Evolutionary conservation across 2,888 invertebrate species (phyloP).

Genomic region (Lasiommata megera): DNA sequence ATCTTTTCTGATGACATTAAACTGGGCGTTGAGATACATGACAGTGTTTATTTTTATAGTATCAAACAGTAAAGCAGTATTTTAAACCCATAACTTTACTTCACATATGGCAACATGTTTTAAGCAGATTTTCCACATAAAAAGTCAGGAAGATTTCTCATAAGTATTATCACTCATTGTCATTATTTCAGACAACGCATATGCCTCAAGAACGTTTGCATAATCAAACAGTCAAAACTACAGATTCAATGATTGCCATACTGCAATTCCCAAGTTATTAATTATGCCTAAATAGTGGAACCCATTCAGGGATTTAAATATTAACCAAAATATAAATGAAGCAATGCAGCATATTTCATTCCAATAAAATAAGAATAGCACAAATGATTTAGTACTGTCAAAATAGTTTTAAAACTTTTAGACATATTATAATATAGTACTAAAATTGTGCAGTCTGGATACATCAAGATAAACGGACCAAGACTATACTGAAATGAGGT

Average conservation of each 20-base stretch:
- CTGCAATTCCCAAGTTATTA: conserved; percentile 12
- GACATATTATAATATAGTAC: neutral
- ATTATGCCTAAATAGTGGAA: conserved; percentile 40
- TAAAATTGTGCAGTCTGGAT: neutral
- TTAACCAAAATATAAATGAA: neutral
- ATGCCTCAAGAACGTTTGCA: neutral
- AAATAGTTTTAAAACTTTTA: no score
- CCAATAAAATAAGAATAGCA: neutral
- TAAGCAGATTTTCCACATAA: no score
- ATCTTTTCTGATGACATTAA: no score
- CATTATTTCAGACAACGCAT: no score
- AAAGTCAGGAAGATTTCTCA: no score
- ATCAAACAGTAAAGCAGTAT: no score
- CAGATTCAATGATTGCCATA: conserved; percentile 16
- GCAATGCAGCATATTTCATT: neutral
- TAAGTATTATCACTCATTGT: no score
- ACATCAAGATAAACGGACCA: neutral
- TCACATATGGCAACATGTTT: no score
- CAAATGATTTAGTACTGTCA: neutral
- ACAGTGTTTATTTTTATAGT: no score
- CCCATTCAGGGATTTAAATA: neutral
- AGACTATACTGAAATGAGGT: neutral
- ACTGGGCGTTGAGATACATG: no score
- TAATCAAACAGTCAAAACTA: conserved; percentile 35
- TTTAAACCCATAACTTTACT: no score